Evolutionary conservation across 2,888 invertebrate species (phyloP).

Genomic region (Archips xylosteana): DNA sequence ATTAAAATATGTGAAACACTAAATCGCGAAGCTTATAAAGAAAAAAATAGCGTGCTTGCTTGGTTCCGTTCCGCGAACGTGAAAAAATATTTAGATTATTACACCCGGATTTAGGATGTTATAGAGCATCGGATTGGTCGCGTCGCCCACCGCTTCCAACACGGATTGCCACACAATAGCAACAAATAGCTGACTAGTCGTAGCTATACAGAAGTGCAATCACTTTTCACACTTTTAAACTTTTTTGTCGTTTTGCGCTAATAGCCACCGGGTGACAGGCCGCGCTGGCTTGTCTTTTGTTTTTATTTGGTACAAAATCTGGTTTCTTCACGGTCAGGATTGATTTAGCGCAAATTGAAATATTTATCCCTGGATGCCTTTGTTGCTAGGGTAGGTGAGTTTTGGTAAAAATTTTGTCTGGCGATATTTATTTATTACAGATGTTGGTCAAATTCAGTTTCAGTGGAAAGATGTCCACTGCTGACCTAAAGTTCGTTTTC

Average conservation of each 20-base stretch:
- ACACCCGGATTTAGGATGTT: constrained; percentile 43
- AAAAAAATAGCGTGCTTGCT: constrained; percentile 2
- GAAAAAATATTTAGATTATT: constrained; percentile 36
- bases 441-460: no score
- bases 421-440: no score
- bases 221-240: constrained; percentile 22
- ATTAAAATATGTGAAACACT: no score
- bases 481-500: no score
- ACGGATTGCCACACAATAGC: constrained; percentile 33
- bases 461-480: no score
- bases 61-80: constrained; percentile 33
- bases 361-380: no score
- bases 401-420: no score
- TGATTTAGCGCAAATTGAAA: background rate
- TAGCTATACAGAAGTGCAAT: constrained; percentile 7
- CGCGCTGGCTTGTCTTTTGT: constrained; percentile 6
- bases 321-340: background rate
- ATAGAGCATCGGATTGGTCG: constrained; percentile 20
- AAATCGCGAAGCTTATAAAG: background rate
- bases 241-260: constrained; percentile 15
- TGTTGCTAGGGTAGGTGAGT: no score
- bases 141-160: constrained; percentile 27
- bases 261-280: background rate
- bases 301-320: background rate
- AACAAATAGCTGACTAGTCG: background rate